Percentiles rank a stretch among this genome's conserved stretches.
phyloP scores from a whole-genome alignment of 2,888 invertebrate genomes.

The Archaeoteleia sp. region DNA sequence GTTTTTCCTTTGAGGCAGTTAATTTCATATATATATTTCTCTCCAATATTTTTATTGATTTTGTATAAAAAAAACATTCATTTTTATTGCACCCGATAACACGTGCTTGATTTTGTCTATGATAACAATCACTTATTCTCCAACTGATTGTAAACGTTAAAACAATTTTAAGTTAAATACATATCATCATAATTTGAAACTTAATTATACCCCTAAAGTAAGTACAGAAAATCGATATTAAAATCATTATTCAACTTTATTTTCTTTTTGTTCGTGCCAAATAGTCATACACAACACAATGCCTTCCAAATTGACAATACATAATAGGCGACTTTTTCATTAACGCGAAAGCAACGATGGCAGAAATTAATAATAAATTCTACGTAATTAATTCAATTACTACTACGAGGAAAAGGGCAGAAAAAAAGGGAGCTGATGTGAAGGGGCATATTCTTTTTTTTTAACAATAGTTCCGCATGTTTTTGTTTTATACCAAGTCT shows the following conservation, averaged over 20 bases:
- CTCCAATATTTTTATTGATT: too few relatives aligned
- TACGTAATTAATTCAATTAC: slow-evolving; percentile 10
- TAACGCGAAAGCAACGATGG: slow-evolving; percentile 28
- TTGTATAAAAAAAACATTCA: too few relatives aligned
- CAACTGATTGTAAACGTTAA: too few relatives aligned
- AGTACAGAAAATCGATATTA: slow-evolving; percentile 40
- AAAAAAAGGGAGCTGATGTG: slow-evolving; percentile 5
- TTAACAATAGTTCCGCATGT: slow-evolving; percentile 12
- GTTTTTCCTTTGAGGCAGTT: too few relatives aligned
- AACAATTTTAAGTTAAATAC: too few relatives aligned
- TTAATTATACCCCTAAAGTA: too few relatives aligned
- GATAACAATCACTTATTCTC: too few relatives aligned
- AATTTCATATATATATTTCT: too few relatives aligned
- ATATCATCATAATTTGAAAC: too few relatives aligned
- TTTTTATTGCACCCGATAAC: too few relatives aligned
- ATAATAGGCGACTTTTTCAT: slow-evolving; percentile 32
- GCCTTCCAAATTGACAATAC: slow-evolving; percentile 56
- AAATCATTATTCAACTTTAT: slow-evolving; percentile 62
- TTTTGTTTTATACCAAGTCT: slow-evolving; percentile 9
- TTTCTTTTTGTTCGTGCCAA: slow-evolving; percentile 59
- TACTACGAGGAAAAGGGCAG: slow-evolving; percentile 26
- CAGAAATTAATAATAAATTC: slow-evolving; percentile 13
- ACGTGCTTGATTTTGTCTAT: too few relatives aligned
- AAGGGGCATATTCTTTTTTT: neutral
- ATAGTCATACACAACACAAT: slow-evolving; percentile 64